Evolutionary conservation across 2,888 invertebrate genomes (phyloP).

Genomic region (Harmothoe impar): DNA sequence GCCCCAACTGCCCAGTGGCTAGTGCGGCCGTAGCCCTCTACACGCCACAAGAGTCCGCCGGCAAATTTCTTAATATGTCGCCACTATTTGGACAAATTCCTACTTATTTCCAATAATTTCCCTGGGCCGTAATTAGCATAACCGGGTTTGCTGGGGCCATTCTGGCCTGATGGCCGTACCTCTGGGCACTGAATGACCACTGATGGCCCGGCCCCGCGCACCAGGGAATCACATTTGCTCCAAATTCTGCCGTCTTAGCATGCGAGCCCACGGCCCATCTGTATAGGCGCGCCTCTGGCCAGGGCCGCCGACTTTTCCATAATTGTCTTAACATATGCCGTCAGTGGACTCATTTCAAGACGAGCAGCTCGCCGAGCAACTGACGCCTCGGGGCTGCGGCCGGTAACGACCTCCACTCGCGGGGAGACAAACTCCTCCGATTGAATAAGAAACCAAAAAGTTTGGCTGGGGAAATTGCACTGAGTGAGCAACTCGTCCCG

Average conservation of each 20-base stretch:
- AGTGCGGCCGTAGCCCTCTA: too few relatives aligned
- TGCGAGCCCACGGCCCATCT: slow-evolving; percentile 54
- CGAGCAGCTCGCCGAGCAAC: slow-evolving; percentile 19
- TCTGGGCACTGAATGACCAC: slow-evolving; percentile 42
- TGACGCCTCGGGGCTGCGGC: neutral
- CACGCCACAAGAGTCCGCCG: slow-evolving; percentile 1
- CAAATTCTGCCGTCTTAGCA: slow-evolving; percentile 60
- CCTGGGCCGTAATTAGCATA: slow-evolving; percentile 59
- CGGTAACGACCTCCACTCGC: slow-evolving; percentile 22
- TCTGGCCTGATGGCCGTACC: slow-evolving; percentile 50
- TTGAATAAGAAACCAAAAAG: slow-evolving; percentile 49
- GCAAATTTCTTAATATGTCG: slow-evolving; percentile 58
- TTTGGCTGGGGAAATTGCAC: neutral
- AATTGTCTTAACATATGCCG: slow-evolving; percentile 63
- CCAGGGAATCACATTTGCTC: slow-evolving; percentile 43
- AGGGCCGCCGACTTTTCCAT: slow-evolving; percentile 41
- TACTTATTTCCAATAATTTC: slow-evolving; percentile 62
- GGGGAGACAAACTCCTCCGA: slow-evolving; percentile 31
- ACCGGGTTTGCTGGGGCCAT: slow-evolving; percentile 25
- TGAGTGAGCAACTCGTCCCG: neutral
- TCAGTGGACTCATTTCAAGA: slow-evolving; percentile 61
- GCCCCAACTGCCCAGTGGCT: neutral
- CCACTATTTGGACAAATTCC: slow-evolving; percentile 61
- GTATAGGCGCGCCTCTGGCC: slow-evolving; percentile 13
- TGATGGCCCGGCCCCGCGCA: slow-evolving; percentile 42